Evolutionary conservation across 2,113 vertebrate genomes (phyloP), one percentile per base, ranked within the genome.

Genomic region (Syngnathus scovelli): DNA sequence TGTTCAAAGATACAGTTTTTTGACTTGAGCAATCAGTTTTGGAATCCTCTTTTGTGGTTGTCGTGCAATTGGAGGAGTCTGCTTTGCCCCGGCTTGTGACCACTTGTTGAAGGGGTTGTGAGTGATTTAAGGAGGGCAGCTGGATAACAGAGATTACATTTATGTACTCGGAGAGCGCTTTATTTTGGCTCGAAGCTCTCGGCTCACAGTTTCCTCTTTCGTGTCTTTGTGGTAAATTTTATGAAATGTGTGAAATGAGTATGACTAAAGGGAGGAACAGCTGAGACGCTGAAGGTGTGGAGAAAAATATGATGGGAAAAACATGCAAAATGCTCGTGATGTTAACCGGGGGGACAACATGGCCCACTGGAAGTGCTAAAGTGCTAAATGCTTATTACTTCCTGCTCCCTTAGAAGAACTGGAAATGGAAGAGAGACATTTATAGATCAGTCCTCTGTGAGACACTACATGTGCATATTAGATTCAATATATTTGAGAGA

Each of bases 81-180:
- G 82, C 83, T 83, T 78, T 83, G 75, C 75, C 75, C 71, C 63
- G 78, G 86, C 87, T 87, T 85, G 78, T 84, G 87, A 85, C 87
- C 87, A 85, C 85, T 91, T 90, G 89, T 90, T 82, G 84, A 82
- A 79, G 83, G 82, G 87, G 79, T 83, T 79, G 76, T 79, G 71
- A 85, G 69, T 91, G 90, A 92, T 92, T 92, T 91, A 91, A 77
- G 66, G 85, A 78, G 76, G 88, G 88, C 91, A 92, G 90, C 90
- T 92, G 90, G 85, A 83, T 87, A 85, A 85, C 85, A 86, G 85
- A 86, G 80, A 86, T 91, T 87, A 85, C 87, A 89, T 91, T 90
- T 85, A 85, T 90, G 84, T 88, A 86, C 89, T 90, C 87, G 86
- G 81, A 87, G 85, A 88, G 82, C 74, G 84, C 75, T 88, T 85